A percentile compares a stretch with the other conserved stretches of the same genome.
These are phyloP conservation scores for Sylvia borin DNA, from an alignment of 2,797 vertebrate species.

Conservation along the genomic window DNA sequence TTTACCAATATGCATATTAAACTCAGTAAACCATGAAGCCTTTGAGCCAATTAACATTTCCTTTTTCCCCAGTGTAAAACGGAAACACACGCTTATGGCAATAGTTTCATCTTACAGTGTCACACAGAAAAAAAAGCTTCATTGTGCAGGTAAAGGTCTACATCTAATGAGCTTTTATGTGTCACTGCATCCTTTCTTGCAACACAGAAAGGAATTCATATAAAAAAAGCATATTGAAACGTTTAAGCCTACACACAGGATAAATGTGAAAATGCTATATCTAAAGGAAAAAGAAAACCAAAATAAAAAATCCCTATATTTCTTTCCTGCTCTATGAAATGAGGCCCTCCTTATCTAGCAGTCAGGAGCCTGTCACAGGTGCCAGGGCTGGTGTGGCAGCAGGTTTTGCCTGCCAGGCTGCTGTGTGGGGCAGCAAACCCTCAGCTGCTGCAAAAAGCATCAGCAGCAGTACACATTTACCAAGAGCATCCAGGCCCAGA, in stretches of 20 bases:
- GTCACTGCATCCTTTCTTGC: not conserved
- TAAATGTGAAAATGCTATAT: not conserved
- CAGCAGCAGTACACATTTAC: accelerated
- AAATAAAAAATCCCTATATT: not conserved
- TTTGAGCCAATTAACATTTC: constrained; percentile 60
- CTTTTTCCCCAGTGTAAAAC: not conserved
- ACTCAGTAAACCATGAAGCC: constrained; percentile 41
- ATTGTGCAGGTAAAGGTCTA: constrained; percentile 4
- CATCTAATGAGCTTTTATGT: constrained; percentile 1
- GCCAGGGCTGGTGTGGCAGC: not conserved
- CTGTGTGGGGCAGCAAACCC: not conserved
- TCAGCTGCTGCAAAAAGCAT: not conserved
- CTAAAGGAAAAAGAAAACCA: not conserved
- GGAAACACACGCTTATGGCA: not conserved
- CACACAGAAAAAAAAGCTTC: not conserved
- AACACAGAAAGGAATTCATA: not conserved
- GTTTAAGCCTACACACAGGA: not conserved
- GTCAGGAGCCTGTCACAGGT: not conserved
- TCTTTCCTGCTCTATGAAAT: not conserved
- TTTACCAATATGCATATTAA: constrained; percentile 62
- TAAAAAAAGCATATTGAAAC: not conserved
- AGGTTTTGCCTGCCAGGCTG: not conserved
- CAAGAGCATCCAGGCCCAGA: not conserved
- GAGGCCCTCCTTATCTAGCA: not conserved
- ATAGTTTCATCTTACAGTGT: not conserved